Conservation (phyloP, 1,140 invertebrate species). For the Gryllus bimaculatus region DNA sequence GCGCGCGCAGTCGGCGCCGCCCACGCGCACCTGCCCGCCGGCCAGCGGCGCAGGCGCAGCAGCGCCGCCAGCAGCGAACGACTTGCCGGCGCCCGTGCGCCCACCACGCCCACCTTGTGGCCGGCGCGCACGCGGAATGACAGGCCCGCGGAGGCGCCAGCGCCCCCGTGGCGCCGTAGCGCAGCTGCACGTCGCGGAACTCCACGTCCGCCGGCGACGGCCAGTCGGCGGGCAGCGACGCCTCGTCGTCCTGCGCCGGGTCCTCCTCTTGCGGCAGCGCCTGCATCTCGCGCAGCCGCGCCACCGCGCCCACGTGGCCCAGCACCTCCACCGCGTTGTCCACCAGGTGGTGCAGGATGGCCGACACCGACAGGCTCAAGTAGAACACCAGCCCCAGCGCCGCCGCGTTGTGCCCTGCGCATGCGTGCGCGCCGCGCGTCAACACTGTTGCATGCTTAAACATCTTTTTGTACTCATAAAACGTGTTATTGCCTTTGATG, state of each 20-base stretch:
- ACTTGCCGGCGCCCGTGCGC: slow-evolving; percentile 46
- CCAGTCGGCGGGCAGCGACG: neutral
- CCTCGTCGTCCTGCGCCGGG: neutral
- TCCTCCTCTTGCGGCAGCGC: neutral
- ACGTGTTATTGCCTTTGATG: too few species aligned
- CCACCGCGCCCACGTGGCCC: neutral
- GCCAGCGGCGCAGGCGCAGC: slow-evolving; percentile 41
- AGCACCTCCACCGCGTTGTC: neutral
- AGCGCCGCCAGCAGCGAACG: slow-evolving; percentile 40
- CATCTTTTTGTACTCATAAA: too few species aligned
- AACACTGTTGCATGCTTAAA: too few species aligned
- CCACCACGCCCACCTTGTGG: slow-evolving; percentile 39
- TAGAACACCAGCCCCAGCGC: neutral
- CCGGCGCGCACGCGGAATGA: neutral
- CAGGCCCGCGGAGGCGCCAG: neutral
- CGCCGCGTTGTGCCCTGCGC: too few species aligned
- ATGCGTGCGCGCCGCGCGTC: too few species aligned
- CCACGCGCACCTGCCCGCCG: slow-evolving; percentile 25
- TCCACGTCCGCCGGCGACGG: neutral
- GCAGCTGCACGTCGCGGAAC: neutral
- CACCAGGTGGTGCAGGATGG: neutral
- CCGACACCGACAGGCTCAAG: neutral
- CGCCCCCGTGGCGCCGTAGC: neutral
- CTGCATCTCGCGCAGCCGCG: neutral
- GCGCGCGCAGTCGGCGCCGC: neutral